Evolutionary conservation across 2,888 invertebrate species (phyloP), one percentile per base, ranked within the genome.

Genomic region (Osmoderma eremita): DNA sequence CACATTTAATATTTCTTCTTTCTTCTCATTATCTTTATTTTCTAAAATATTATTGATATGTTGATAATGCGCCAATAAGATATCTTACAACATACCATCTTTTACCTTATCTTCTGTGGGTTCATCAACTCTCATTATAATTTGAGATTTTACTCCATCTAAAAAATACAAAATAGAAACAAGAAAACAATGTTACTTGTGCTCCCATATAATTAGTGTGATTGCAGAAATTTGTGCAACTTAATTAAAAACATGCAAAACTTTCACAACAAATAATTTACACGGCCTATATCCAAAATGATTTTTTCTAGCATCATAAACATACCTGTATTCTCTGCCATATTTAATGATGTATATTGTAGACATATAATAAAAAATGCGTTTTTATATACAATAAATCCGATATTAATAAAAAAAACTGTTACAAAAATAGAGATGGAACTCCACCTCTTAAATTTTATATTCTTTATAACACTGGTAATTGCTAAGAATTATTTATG

Each of bases 51-150:
- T 12, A 12, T 24, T 48, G 24, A 45, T 51, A 45, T 6, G 1
- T 6, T 30, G 1, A 1, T 6, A 30, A 2, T 30, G 30, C 1
- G 15, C 22, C 30, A 10, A 39, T 12, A 24, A 30, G 2, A 30
- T 6, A 4, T 30, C 2, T 30, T 30, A 2, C 22, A 38, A 3
- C 18, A 10, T 74, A 80, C 79, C 80, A 75, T 75, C 74, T 70
- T 75, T 75, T 63, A 74, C 71, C 50, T 72, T 69, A 48, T 78
- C 76, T 67, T 80, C 80, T 38, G 72, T 68, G 56, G 79, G 75
- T 48, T 73, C 78, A 69, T 81, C 81, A 53, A 79, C 78, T 76
- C 79, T 79, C 78, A 80, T 81, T 69, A 79, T 79, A 66, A 79
- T 78, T 49, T 77, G 72, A 49, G 78, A 74, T 66, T 77, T 77